Evolutionary conservation across 2,113 vertebrate species (phyloP), one percentile per base, ranked within the genome.

Genomic region (Phrynosoma blainvillii): DNA sequence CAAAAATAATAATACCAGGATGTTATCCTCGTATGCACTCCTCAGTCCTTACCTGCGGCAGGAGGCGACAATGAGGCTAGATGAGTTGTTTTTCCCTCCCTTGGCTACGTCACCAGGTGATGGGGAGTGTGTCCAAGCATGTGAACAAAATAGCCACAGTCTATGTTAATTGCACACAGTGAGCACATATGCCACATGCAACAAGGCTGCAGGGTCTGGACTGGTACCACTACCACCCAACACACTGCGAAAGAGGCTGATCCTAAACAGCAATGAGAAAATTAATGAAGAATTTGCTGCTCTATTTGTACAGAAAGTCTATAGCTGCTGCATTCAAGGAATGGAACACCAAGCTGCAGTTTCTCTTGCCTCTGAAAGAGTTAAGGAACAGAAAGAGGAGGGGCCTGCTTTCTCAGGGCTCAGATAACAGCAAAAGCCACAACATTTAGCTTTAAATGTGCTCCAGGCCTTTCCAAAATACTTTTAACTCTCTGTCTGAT

Each of bases 321-420:
- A 32, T 14, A 40, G 59, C 12, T 1, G 16, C 79, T 4, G 66
- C 75, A 14, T 75, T 78, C 79, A 32, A 0, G 89, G 40, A 5
- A 78, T 12, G 40, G 7, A 77, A 77, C 73, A 47, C 52, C 42
- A 83, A 78, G 83, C 27, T n/a, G 21, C 52, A 12, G 56, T 36
- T 59, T 47, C 59, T n/a, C 18, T 77, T 40, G 62, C 7, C n/a
- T 78, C 75, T 59, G 84, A 84, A 88, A 78, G 92, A 76, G 93
- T 93, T 93, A 91, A 91, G 82, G 84, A 71, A 36, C 87, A 86
- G 90, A 86, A 79, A 86, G 87, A 86, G 93, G 88, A 86, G 90
- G 88, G 85, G 90, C 75, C 71, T 88, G 10, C 40, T 79, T 71
- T 4, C 68, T n/a, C 47, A 4, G 36, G 8, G 70, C 83, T 70